Conservation (phyloP, 2,113 vertebrate genomes). For the Mustelus asterias region DNA sequence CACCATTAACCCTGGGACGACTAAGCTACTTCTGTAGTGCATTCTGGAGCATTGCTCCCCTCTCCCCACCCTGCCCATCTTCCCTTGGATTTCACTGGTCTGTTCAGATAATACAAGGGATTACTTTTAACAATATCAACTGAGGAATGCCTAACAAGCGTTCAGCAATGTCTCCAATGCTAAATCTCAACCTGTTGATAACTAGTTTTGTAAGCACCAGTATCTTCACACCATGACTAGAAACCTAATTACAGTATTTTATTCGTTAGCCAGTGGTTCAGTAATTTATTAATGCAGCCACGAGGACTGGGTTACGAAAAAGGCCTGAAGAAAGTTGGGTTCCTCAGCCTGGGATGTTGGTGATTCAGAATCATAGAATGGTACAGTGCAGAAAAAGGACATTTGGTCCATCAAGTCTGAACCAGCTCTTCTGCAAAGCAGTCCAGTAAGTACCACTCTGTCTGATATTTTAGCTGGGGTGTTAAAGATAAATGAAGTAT, state of each 20-base stretch:
- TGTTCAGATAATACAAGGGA: not conserved
- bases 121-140: not conserved
- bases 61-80: not conserved
- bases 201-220: not conserved
- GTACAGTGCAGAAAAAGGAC: not conserved
- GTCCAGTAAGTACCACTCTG: not conserved
- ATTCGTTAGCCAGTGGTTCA: not conserved
- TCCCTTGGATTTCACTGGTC: not conserved
- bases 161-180: not conserved
- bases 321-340: not conserved
- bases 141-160: conserved; percentile 17
- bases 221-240: not conserved
- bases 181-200: not conserved
- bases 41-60: not conserved
- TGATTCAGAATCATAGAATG: not conserved
- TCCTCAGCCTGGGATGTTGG: not conserved
- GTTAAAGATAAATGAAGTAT: not conserved
- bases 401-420: not conserved
- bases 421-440: not conserved
- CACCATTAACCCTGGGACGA: not conserved
- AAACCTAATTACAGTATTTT: not conserved
- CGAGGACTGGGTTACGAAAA: not conserved
- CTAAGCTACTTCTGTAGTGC: not conserved
- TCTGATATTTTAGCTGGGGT: not conserved
- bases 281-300: not conserved